Base-by-base conservation (phyloP, 1,140 invertebrate species). In the Aphaenogaster floridana region DNA sequence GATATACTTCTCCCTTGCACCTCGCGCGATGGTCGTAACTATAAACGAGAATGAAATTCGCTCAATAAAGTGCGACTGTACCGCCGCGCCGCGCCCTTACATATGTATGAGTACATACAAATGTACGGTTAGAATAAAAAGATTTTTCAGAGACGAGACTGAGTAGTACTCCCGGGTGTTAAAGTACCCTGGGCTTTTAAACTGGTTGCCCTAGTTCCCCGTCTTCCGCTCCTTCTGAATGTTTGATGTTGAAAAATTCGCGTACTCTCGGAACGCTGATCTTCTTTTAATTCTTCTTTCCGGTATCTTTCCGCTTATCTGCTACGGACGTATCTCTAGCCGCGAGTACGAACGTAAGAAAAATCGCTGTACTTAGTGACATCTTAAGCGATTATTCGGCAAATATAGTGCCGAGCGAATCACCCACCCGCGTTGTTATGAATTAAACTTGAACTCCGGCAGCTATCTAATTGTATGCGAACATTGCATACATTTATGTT, bases 211-310 rank as follows among this genome's bases (percentile, higher is more conserved):
- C 88, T 61, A 90, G 68, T 90, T 90, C 34, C 69, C 45, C 80
- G 39, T 48, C 21, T 48, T 45, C 69, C 42, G 54, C n/a, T 61
- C 63, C 84, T 50, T 39, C 52, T 86, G 88, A 90, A 90, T 90
- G 84, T 89, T 90, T 89, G 85, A 90, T 89, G 88, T 63, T 57
- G 86, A 81, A 77, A 90, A 76, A 86, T 89, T 86, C 57, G 81
- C 48, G n/a, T 69, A 71, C 68, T 59, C 81, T 63, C 80, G 52
- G 71, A 85, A 66, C 69, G 74, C 76, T 88, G 50, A 76, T 76
- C 72, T 78, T 79, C 59, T 79, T 21, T 77, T 72, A 84, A 84
- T 84, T 84, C 68, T 84, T 84, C 80, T 84, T 84, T 57, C 79
- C 79, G 36, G 64, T 81, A 81, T 71, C 79, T 81, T 81, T 83